These are phyloP conservation scores for Rhinogobius similis DNA, from an alignment of 2,113 vertebrate species.

Conservation along the genomic window DNA sequence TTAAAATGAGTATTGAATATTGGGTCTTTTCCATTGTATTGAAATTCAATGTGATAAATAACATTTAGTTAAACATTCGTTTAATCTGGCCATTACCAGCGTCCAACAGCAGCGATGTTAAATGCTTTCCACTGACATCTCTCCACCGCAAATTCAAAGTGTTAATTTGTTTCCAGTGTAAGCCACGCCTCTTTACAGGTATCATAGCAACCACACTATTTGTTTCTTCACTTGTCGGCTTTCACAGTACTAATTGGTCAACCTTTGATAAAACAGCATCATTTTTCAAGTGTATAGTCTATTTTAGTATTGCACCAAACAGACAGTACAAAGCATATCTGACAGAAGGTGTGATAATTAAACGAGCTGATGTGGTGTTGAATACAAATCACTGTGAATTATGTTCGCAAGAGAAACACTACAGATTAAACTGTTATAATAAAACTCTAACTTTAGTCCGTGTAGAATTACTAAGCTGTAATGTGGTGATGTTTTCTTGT, in stretches of 20 bases:
- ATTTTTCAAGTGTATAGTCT: neutral
- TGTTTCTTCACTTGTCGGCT: neutral
- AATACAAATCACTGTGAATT: neutral
- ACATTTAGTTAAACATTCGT: too few relatives aligned
- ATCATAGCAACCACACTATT: neutral
- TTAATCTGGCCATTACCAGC: neutral
- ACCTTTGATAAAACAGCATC: neutral
- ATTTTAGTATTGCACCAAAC: neutral
- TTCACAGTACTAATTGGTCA: neutral
- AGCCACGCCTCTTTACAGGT: neutral
- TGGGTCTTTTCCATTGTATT: too few relatives aligned
- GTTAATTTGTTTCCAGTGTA: neutral
- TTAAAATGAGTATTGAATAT: too few relatives aligned
- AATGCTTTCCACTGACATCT: neutral
- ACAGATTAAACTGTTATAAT: neutral
- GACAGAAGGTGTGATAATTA: neutral
- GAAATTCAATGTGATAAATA: too few relatives aligned
- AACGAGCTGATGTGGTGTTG: neutral
- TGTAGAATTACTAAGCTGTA: conserved; percentile 7
- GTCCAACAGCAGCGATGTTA: neutral
- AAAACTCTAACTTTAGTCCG: neutral
- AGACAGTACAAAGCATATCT: neutral
- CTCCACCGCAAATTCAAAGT: neutral
- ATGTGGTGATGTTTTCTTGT: conserved; percentile 3
- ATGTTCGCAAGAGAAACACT: neutral